A percentile compares a stretch with the other conserved stretches of the same genome.
Conservation (phyloP, 2,797 vertebrate species). For the Sebastes aleutianus region DNA sequence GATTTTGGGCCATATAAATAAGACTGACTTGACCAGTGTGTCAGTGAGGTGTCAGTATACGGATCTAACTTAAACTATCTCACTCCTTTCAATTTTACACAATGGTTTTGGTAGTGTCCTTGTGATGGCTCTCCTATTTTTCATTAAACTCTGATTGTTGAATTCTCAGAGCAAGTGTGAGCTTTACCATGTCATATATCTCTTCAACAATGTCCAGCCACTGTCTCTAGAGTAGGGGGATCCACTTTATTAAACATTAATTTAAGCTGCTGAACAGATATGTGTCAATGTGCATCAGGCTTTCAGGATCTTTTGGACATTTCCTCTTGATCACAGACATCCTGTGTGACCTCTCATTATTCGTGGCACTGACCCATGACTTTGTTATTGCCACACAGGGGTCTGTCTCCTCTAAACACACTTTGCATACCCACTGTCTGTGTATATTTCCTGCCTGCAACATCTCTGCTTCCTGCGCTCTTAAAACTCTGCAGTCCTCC, state of each 20-base stretch:
- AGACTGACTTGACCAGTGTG: background rate
- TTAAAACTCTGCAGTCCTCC: conserved; percentile 48
- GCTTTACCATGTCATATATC: background rate
- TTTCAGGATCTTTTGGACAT: background rate
- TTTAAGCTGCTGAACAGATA: background rate
- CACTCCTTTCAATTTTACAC: background rate
- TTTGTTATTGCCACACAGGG: conserved; percentile 75
- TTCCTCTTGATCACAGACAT: conserved; percentile 29
- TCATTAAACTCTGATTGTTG: background rate
- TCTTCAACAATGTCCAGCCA: background rate
- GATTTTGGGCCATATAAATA: background rate
- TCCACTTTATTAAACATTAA: background rate
- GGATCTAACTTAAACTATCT: background rate
- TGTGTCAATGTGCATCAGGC: background rate
- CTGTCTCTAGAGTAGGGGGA: background rate
- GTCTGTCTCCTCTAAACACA: conserved; percentile 73
- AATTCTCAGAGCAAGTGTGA: background rate
- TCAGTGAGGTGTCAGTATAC: background rate
- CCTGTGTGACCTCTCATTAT: conserved; percentile 61
- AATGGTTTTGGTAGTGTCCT: background rate
- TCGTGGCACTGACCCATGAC: conserved; percentile 70
- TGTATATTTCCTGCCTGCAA: conserved; percentile 72
- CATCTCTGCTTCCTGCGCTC: conserved; percentile 63
- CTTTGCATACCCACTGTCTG: conserved; percentile 66
- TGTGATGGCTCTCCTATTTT: background rate